Evolutionary conservation across 2,797 vertebrate species (phyloP).

Genomic region (Premnoplex brunnescens): DNA sequence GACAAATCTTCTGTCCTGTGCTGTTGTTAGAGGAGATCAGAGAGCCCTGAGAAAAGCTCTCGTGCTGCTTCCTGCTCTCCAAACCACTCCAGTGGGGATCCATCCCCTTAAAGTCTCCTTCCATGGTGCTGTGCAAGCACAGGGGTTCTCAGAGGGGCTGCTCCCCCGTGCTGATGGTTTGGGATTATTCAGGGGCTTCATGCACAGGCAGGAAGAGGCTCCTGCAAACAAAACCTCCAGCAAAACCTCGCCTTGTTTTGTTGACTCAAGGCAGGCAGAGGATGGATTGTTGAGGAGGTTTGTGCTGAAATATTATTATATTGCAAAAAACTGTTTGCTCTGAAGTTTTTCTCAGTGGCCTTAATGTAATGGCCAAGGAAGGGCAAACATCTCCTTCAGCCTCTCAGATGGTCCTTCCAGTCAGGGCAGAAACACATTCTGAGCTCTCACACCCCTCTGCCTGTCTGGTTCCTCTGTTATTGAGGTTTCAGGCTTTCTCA

Average conservation of each 20-base stretch:
- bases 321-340: background rate
- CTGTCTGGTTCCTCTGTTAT: background rate
- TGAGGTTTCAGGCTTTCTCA: background rate
- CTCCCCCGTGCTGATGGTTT: background rate
- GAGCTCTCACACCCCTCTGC: background rate
- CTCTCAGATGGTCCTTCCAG: background rate
- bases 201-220: background rate
- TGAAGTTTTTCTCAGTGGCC: background rate
- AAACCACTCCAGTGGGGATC: background rate
- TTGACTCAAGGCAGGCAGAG: background rate
- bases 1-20: background rate
- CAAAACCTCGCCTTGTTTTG: background rate
- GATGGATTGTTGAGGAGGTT: background rate
- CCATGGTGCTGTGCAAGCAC: background rate
- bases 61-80: background rate
- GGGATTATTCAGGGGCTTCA: background rate
- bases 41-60: background rate
- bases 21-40: background rate
- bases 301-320: rapidly evolving
- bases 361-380: background rate
- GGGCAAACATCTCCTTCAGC: background rate
- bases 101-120: background rate
- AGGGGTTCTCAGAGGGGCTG: background rate
- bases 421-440: background rate
- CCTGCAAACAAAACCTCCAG: background rate